phyloP scores from a whole-genome alignment of 2,113 vertebrate genomes.

The Pagrus major region DNA sequence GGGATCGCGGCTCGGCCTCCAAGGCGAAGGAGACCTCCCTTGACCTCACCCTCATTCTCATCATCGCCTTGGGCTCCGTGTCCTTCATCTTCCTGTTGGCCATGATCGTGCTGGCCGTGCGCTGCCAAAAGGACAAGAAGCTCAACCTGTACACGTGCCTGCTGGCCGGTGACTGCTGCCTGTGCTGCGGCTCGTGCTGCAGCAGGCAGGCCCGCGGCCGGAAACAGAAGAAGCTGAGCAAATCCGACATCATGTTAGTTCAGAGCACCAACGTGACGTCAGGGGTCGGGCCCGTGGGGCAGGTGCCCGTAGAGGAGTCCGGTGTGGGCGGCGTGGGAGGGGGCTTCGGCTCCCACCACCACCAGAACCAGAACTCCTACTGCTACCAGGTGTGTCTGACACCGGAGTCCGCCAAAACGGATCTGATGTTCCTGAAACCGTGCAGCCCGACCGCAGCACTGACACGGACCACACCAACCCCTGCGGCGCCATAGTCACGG shows the following conservation, averaged over 20 bases:
- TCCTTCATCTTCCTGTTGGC: conserved; percentile 97
- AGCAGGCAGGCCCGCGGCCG: conserved; percentile 88
- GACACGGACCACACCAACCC: conserved; percentile 94
- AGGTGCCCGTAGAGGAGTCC: conserved; percentile 92
- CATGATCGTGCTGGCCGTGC: conserved; percentile 97
- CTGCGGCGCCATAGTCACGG: conserved; percentile 94
- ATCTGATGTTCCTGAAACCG: conserved; percentile 98
- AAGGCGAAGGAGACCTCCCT: conserved; percentile 90
- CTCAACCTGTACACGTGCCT: conserved; percentile 94
- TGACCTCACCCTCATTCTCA: conserved; percentile 97
- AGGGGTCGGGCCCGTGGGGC: conserved; percentile 85
- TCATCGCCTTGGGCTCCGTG: conserved; percentile 96
- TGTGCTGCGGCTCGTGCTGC: conserved; percentile 92
- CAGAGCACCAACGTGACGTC: conserved; percentile 90
- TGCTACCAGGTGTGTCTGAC: conserved; percentile 99
- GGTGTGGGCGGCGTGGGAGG: conserved; percentile 82
- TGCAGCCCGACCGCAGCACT: conserved; percentile 94
- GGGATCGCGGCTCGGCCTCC: conserved; percentile 78
- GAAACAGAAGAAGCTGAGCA: conserved; percentile 97
- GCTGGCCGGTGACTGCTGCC: conserved; percentile 92
- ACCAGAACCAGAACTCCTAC: conserved; percentile 96
- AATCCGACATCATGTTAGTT: conserved; percentile 99
- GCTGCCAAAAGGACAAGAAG: conserved; percentile 99
- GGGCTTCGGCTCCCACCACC: conserved; percentile 93
- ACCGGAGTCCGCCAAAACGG: conserved; percentile 97